Base-by-base conservation (phyloP, 2,888 invertebrate species). In the Mesopsocus fuscifrons region DNA sequence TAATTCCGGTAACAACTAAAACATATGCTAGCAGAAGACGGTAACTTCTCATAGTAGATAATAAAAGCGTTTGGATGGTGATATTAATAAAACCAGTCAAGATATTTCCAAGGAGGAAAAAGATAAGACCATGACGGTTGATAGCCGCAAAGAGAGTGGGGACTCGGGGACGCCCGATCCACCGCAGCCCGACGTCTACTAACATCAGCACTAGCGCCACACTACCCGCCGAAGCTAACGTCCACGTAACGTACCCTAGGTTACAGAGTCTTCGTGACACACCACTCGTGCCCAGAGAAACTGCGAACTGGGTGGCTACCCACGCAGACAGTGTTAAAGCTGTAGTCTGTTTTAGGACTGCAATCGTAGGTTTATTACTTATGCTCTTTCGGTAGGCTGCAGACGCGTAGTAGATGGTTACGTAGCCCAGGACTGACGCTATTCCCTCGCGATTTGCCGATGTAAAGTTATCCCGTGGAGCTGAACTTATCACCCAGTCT, bases 371-470 rank as follows among this genome's bases (percentile, higher is more conserved):
- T n/a, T n/a, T n/a, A n/a, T n/a, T n/a, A n/a, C n/a, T n/a, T n/a
- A n/a, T n/a, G n/a, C n/a, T n/a, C n/a, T n/a, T n/a, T n/a, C n/a
- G n/a, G n/a, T n/a, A 56, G 51, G 71, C 67, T 43, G 77, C 72
- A 20, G 81, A 77, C 48, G 77, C 68, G 45, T 92, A 65, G 60
- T 88, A 92, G 3, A 97, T 62, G 1, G 81, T 72, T 1, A 88
- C 63, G 58, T 87, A 95, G 2, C 97, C 95, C 1, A 81, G 63
- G 30, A 77, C 66, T 0, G 95, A 92, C 17, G 74, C 71, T 31
- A 97, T 62, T 0, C 97, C 97, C 64, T 98, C 97, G 45, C 85
- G 72, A 61, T 98, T 98, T 0, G 92, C 85, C 34, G 72, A 64
- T 3, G 92, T 48, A 23, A 89, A 63, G 43, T 66, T 67, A 32